Base-by-base conservation (phyloP, 2,888 invertebrate genomes). In the Brachyptera risi region DNA sequence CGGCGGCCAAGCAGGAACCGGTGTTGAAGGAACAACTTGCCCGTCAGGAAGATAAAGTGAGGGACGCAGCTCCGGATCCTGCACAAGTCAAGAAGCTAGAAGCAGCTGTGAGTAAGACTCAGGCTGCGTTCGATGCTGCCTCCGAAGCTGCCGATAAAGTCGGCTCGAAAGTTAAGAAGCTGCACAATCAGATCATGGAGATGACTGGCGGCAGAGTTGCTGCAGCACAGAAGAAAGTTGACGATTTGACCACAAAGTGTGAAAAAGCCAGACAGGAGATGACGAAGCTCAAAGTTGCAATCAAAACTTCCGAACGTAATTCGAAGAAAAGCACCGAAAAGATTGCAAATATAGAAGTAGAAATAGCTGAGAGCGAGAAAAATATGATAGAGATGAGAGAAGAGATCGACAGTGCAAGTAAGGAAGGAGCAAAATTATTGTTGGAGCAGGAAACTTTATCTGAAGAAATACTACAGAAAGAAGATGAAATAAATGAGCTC, bases 281-380 rank as follows among this genome's bases (percentile, higher is more conserved):
- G 38, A 79, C 78, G 15, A 78, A 77, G 65, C 72, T 76, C 9
- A 73, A 71, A 26, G 78, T 79, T 0, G 75, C 73, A 27, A 70
- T 77, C 24, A 78, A 76, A 66, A 78, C 77, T 59, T 76, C 86
- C 0, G 78, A 81, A 67, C 76, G 92, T 67, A 93, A 92, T 72
- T 79, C 85, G 0, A 85, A 85, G 65, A 92, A 93, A 70, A 81
- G 86, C 0, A 82, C 84, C 68, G 87, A 87, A 58, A 87, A 87
- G 72, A 88, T 93, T 27, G 78, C 79, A n/a, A 85, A 83, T 63
- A 79, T 92, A 72, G 86, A 88, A 58, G 77, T 80, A 3, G 92
- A 93, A 68, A 80, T 91, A 0, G 78, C 78, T 38, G 84, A 84
- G 7, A 83, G 86, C 0, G 86, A 88, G 69, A 80, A 82, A 23